Base-by-base conservation (phyloP, 2,113 vertebrate genomes). In the Gobio gobio region DNA sequence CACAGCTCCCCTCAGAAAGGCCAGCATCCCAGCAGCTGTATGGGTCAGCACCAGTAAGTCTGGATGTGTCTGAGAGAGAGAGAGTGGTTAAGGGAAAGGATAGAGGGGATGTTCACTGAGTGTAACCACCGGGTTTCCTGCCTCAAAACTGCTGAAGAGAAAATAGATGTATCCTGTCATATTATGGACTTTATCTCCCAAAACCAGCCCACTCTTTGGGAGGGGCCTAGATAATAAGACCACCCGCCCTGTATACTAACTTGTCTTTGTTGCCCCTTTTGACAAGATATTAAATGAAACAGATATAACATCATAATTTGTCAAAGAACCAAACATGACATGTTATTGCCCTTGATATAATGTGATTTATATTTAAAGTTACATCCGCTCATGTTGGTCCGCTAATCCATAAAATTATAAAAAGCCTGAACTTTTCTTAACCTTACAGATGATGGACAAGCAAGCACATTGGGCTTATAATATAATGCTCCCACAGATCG, bases 151-250 rank as follows among this genome's bases (percentile, higher is more conserved):
- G 72, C 82, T 84, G 72, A 14, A 82, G 49, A 84, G 18, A 33
- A 78, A 78, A 29, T 24, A 20, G 36, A 70, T 36, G 36, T 14
- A 66, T 85, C 78, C 64, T 78, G 59, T 87, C 70, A 87, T 85
- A 86, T 56, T 58, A 14, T 77, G 45, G 24, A 68, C 49, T 36
- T 78, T 78, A 74, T 58, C 43, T 68, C 20, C 63, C 43, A 73
- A 86, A 79, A 78, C 78, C 89, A 56, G 78, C 87, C 85, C 84
- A 73, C 83, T 82, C 58, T 54, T 58, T 80, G 86, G 89, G 88
- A 81, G 84, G 81, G 85, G 75, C 78, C 66, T 76, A 47, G 24
- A 13, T 2, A 5, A 20, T 7, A 36, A 0, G 22, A 66, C 74
- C 73, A 40, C 45, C 20, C 43, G n/a, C 24, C 36, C 59, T 26